Base-by-base conservation (phyloP, 1,140 invertebrate genomes). In the Drosophila bipectinata region DNA sequence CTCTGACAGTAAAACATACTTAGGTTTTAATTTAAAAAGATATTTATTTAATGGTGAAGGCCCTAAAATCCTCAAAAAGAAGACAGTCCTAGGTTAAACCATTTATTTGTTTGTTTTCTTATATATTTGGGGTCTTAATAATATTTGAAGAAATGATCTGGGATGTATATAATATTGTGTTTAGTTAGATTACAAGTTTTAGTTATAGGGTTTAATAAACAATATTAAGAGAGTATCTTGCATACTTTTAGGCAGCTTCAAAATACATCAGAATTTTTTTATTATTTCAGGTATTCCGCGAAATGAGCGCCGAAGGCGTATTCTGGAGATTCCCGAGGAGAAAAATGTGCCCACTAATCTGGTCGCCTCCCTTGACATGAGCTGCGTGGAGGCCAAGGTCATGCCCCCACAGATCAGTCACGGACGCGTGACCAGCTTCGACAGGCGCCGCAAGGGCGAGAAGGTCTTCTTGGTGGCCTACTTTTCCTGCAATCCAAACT, bases 391-490 rank as follows among this genome's bases (percentile, higher is more conserved):
- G 39, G 81, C 81, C 14, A 82, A 79, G 39, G 60, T 91, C 3
- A 30, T 72, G 48, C 88, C 91, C 3, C 91, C 91, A 1, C 60
- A 75, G 34, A 91, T 92, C 6, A 67, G 48, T n/a, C 80, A 92
- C 44, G 91, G 91, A 5, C 26, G 21, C 3, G 85, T 92, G 1
- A 3, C 49, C 0, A 82, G 73, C 30, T 92, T 90, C 54, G 89
- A 91, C 8, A 72, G 85, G 10, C 78, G 90, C 1, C 77, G 83
- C 12, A 76, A 52, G 0, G 89, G 74, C 3, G 77, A 44, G 68
- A 94, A 94, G 78, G 82, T 92, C 34, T 94, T 94, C 62, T 90
- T 93, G n/a, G 93, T 94, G 44, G 94, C 93, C 21, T 87, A 93
- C 60, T 94, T 94, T 57, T 87, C 92, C 37, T 94, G 94, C 72